Base-by-base conservation (phyloP, 2,113 vertebrate genomes). In the Herpailurus yagouaroundi region DNA sequence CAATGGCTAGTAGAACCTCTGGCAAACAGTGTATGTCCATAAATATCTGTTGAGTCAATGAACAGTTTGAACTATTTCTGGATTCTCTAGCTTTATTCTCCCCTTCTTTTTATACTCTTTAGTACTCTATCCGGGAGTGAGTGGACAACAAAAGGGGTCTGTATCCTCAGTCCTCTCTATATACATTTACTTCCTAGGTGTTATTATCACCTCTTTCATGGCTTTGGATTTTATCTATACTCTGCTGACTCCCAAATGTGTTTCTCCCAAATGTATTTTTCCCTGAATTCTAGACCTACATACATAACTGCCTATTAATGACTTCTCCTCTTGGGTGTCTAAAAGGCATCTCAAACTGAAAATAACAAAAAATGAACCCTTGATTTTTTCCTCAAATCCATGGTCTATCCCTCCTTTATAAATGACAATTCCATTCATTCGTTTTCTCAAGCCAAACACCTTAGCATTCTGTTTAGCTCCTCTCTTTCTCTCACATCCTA, bases 281-380 rank as follows among this genome's bases (percentile, higher is more conserved):
- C 31, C 63, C 38, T 73, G 52, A 93, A 88, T 48, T 82, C 77
- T 83, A 96, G 79, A 92, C 8, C 82, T 73, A 38, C 0, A 52
- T 64, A 96, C 36, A 8, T 80, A 87, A 92, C 13, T 80, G 60
- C n/a, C 36, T 82, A 7, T 83, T 95, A 82, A 57, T 69, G 83
- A 63, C 25, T 82, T 87, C 15, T 77, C 25, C 48, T 74, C 52
- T 77, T 74, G 5, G 23, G 11, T 63, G 57, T 95, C 86, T 66
- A 93, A 84, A 94, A 80, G 12, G 10, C 18, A 93, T 69, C 64
- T 95, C 82, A 85, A 81, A 84, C 27, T 52, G 27, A 91, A 38
- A 41, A 85, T 50, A 73, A 64, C 50, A 48, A 68, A 55, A 95
- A 74, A 50, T 1, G 4, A 88, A 83, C 64, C 41, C 36, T 74